phyloP scores from a whole-genome alignment of 2,797 vertebrate genomes.

The Enteromius paludinosus region DNA sequence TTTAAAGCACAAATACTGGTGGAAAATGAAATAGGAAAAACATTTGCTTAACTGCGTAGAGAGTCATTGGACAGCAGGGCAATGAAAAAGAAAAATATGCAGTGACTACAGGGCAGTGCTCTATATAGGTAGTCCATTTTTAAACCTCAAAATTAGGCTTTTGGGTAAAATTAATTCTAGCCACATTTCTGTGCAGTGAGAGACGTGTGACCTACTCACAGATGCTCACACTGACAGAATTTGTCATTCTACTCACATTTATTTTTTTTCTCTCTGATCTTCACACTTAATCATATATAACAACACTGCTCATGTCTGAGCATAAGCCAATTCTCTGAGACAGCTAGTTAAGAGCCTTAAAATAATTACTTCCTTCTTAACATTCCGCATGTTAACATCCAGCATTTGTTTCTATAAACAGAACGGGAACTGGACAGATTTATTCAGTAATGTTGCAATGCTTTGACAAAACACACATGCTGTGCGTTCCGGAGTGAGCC shows the following conservation, averaged over 20 bases:
- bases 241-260: background rate
- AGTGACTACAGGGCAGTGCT: background rate
- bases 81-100: background rate
- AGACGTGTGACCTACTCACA: constrained; percentile 44
- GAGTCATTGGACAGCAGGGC: background rate
- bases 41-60: background rate
- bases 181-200: constrained; percentile 29
- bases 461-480: background rate
- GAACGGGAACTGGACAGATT: background rate
- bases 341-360: background rate
- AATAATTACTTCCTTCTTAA: background rate
- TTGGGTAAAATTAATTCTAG: constrained; percentile 25
- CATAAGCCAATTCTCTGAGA: background rate
- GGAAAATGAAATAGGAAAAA: background rate
- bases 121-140: constrained; percentile 40
- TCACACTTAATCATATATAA: background rate
- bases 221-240: background rate
- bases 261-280: background rate
- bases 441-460: background rate
- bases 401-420: background rate
- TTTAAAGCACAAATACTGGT: background rate
- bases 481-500: background rate
- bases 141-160: constrained; percentile 22
- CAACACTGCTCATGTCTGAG: background rate
- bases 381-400: background rate